Evolutionary conservation across 2,797 vertebrate genomes (phyloP).

Genomic region (Microctenopoma lineatum): DNA sequence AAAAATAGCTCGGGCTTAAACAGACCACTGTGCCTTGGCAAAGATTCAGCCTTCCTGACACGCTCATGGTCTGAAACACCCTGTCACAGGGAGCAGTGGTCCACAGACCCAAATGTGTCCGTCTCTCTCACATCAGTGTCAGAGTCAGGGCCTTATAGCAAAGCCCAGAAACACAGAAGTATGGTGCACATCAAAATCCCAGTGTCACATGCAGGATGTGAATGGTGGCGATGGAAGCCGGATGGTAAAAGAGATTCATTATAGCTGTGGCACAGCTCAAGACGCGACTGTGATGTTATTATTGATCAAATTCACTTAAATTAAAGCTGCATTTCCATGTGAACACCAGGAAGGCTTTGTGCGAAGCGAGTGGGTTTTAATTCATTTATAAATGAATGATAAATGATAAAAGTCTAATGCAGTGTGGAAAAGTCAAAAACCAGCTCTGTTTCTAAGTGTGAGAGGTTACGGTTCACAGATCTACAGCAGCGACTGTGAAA

Average conservation of each 20-base stretch:
- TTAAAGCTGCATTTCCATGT: not conserved
- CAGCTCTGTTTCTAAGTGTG: no score
- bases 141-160: conserved; percentile 24
- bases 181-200: conserved; percentile 29
- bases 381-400: no score
- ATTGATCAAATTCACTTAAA: not conserved
- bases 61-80: conserved; percentile 34
- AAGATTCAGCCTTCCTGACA: conserved; percentile 58
- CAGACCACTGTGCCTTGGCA: conserved; percentile 51
- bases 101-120: conserved; percentile 71
- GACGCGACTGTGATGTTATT: conserved; percentile 5
- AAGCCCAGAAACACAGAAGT: conserved; percentile 44
- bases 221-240: conserved; percentile 33
- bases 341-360: no score
- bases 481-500: no score
- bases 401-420: no score
- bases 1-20: conserved; percentile 75
- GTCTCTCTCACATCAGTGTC: conserved; percentile 54
- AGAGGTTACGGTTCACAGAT: no score
- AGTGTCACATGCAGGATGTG: conserved; percentile 27
- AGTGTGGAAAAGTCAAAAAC: no score
- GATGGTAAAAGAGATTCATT: conserved; percentile 41
- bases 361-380: not conserved
- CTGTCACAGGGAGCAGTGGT: conserved; percentile 59
- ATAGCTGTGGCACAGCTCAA: conserved; percentile 12